Evolutionary conservation across 2,888 invertebrate genomes (phyloP).

Genomic region (Magallana nippona): DNA sequence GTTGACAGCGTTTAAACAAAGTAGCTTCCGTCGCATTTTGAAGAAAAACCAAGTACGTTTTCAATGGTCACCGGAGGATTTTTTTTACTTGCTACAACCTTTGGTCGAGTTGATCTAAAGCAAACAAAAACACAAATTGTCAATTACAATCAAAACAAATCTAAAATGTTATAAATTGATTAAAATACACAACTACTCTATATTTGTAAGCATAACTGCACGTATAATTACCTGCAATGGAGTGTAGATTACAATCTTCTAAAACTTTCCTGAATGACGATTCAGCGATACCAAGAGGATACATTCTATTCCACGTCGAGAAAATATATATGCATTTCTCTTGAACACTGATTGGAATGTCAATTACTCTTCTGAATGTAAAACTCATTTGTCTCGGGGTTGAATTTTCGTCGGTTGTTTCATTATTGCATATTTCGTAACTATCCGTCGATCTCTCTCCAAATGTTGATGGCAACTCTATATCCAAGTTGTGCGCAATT

Average conservation of each 20-base stretch:
- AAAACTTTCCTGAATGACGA: not conserved
- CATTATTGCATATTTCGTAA: not conserved
- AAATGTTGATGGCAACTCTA: not conserved
- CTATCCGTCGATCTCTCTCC: not conserved
- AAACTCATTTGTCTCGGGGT: not conserved
- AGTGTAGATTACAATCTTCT: conserved; percentile 16
- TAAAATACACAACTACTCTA: not conserved
- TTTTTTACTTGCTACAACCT: not conserved
- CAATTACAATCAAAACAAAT: not conserved
- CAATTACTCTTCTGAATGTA: not conserved
- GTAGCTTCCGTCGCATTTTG: too few species aligned
- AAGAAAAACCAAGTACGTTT: too few species aligned
- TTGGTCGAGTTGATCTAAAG: not conserved
- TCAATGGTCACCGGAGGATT: too few species aligned
- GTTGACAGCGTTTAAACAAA: too few species aligned
- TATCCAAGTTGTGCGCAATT: not conserved
- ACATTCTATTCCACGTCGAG: not conserved
- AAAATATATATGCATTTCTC: conserved; percentile 11
- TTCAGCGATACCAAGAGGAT: not conserved
- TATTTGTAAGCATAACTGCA: too few species aligned
- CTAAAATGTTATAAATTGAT: not conserved
- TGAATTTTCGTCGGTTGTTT: not conserved
- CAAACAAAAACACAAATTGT: not conserved
- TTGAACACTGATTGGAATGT: conserved; percentile 12
- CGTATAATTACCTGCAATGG: not conserved